Conservation (phyloP, 2,797 vertebrate genomes). For the Siniperca undulata region DNA sequence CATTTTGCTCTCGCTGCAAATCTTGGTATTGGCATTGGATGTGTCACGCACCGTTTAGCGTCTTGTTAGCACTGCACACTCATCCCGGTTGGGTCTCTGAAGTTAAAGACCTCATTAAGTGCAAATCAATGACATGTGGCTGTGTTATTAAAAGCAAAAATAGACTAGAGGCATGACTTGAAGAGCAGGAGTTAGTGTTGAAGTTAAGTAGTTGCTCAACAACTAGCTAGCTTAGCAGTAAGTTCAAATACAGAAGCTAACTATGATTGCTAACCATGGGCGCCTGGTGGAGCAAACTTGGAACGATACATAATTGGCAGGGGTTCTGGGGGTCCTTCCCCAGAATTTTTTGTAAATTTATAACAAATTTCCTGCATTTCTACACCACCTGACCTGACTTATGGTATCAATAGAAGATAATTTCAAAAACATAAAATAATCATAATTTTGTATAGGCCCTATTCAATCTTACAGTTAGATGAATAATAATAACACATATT, state of each 20-base stretch:
- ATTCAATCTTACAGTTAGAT: no score
- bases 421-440: no score
- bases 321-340: no score
- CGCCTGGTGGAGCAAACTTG: no score
- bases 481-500: no score
- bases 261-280: background rate
- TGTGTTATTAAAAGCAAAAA: slow-evolving; percentile 16
- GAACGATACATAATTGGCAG: no score
- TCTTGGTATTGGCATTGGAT: background rate
- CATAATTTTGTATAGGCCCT: no score
- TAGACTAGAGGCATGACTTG: background rate
- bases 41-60: slow-evolving; percentile 20
- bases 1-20: background rate
- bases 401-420: no score
- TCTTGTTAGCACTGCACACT: slow-evolving; percentile 25
- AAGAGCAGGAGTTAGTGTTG: background rate
- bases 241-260: background rate
- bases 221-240: background rate
- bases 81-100: background rate
- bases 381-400: no score
- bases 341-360: no score
- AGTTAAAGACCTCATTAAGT: slow-evolving; percentile 38
- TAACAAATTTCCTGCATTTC: no score
- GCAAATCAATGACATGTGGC: slow-evolving; percentile 1
- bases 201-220: background rate